Evolutionary conservation across 2,888 invertebrate genomes (phyloP).

Genomic region (Hyalella azteca): DNA sequence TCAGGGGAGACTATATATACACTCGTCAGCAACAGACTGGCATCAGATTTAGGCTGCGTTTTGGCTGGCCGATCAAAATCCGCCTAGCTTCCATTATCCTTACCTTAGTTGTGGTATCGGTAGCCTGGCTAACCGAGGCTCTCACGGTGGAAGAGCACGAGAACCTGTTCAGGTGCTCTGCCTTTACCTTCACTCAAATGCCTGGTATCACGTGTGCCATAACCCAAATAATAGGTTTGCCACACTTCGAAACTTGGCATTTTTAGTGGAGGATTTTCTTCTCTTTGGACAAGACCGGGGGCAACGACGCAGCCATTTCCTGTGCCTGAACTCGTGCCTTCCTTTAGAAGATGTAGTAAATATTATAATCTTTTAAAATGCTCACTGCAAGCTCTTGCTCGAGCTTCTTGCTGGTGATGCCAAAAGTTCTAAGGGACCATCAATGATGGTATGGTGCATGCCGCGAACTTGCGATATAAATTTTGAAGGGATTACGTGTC

Average conservation of each 20-base stretch:
- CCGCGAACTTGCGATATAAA: no score
- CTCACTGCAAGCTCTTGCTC: no score
- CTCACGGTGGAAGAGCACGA: neutral
- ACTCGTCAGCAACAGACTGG: neutral
- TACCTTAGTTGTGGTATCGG: neutral
- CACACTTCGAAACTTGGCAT: neutral
- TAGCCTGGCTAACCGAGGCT: neutral
- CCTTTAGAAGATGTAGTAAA: no score
- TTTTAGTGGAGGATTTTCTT: neutral
- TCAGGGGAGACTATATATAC: neutral
- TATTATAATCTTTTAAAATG: no score
- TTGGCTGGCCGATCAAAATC: neutral
- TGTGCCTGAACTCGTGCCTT: neutral
- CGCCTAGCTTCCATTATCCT: neutral
- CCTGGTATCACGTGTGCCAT: neutral
- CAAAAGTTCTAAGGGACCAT: no score
- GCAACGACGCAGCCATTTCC: slow-evolving; percentile 1
- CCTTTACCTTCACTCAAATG: slow-evolving; percentile 11
- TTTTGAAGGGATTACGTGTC: no score
- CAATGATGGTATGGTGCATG: no score
- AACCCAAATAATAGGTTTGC: slow-evolving; percentile 10
- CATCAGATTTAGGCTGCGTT: neutral
- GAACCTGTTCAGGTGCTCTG: slow-evolving; percentile 24
- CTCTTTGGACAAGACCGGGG: neutral
- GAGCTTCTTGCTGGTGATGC: no score